phyloP scores from a whole-genome alignment of 2,888 invertebrate genomes.

The Caprella mutica region DNA sequence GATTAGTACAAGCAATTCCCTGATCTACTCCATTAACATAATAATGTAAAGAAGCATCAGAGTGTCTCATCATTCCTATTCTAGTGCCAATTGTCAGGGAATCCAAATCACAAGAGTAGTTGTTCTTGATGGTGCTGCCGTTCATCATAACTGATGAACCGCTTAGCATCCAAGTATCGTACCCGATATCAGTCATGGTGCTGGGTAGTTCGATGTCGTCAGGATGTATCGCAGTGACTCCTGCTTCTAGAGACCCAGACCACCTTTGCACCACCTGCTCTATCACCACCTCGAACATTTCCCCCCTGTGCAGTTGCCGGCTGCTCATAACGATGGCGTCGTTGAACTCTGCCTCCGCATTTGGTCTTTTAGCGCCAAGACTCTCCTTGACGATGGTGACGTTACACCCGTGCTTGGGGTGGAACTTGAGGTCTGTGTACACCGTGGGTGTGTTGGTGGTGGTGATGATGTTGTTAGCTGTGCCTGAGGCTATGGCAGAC shows the following conservation, averaged over 20 bases:
- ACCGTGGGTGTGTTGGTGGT: no score
- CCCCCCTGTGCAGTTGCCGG: conserved; percentile 72
- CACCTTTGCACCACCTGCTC: conserved; percentile 34
- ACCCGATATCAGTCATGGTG: conserved; percentile 80
- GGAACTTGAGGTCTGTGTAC: conserved; percentile 66
- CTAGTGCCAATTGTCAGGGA: conserved; percentile 62
- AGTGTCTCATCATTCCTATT: conserved; percentile 76
- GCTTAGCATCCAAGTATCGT: conserved; percentile 84
- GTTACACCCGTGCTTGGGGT: conserved; percentile 77
- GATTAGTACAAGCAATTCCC: conserved; percentile 68
- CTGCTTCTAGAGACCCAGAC: conserved; percentile 33
- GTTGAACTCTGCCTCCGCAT: conserved; percentile 83
- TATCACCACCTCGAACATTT: conserved; percentile 68
- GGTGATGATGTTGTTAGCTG: no score
- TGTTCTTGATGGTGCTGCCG: conserved; percentile 60
- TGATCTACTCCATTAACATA: conserved; percentile 76
- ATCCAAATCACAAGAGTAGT: conserved; percentile 76
- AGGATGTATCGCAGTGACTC: conserved; percentile 76
- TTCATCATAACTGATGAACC: conserved; percentile 77
- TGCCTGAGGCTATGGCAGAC: no score
- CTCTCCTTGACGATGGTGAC: conserved; percentile 73
- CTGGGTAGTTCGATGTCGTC: conserved; percentile 77
- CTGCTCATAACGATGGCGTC: conserved; percentile 87
- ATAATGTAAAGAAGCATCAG: conserved; percentile 72
- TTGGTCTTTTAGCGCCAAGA: conserved; percentile 69